A percentile compares a stretch with the other conserved stretches of the same genome.
Conservation (phyloP, 2,797 vertebrate genomes). For the Sylvilagus floridanus region DNA sequence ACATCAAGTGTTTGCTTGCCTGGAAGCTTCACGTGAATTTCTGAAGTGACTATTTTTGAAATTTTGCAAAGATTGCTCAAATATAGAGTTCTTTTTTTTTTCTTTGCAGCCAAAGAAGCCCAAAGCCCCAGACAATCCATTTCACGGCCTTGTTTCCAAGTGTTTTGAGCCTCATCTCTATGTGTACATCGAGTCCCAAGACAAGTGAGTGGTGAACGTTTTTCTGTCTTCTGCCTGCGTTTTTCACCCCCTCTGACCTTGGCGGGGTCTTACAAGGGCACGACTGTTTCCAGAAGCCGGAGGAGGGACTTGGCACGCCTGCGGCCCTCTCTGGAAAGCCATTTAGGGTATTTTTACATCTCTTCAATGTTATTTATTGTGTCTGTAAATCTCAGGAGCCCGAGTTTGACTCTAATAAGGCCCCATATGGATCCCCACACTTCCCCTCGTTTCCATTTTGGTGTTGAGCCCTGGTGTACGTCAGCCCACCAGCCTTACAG, state of each 20-base stretch:
- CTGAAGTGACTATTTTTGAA: constrained; percentile 28
- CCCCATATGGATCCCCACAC: neutral
- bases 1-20: neutral
- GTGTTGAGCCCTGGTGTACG: neutral
- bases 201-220: constrained; percentile 93
- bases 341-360: constrained; percentile 26
- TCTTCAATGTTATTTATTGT: constrained; percentile 61
- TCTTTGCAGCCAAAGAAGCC: constrained; percentile 95
- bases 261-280: neutral
- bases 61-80: constrained; percentile 70
- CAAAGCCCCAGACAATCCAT: constrained; percentile 97
- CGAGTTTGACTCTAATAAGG: neutral
- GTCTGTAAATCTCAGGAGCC: constrained; percentile 46
- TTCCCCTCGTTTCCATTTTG: neutral
- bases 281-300: neutral
- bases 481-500: neutral
- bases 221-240: neutral
- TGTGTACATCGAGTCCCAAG: constrained; percentile 99
- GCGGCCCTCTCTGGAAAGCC: neutral
- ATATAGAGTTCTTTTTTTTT: constrained; percentile 70
- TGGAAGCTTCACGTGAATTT: neutral
- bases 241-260: neutral
- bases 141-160: constrained; percentile 98
- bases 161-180: constrained; percentile 99
- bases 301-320: constrained; percentile 43